These are phyloP conservation scores for Anguilla marmorata DNA, from an alignment of 2,797 vertebrate species.

Conservation along the genomic window DNA sequence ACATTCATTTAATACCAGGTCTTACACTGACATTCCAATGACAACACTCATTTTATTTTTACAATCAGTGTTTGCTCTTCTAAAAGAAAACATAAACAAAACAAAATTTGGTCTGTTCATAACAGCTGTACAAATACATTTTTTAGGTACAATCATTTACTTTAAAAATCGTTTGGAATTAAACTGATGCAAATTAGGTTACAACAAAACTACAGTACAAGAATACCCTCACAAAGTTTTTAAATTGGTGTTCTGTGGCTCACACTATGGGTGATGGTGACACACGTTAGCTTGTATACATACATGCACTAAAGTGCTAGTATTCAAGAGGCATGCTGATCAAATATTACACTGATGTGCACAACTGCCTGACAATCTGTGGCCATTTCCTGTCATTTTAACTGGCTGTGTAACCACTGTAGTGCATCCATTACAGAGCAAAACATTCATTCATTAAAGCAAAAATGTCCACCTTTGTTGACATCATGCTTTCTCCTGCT, in stretches of 20 bases:
- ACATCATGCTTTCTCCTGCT: slow-evolving; percentile 70
- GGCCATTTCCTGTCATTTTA: slow-evolving; percentile 41
- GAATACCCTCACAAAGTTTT: slow-evolving; percentile 67
- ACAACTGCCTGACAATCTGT: slow-evolving; percentile 70
- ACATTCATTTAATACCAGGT: slow-evolving; percentile 78
- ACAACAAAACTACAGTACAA: slow-evolving; percentile 78
- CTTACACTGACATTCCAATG: slow-evolving; percentile 73
- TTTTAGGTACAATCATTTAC: slow-evolving; percentile 78
- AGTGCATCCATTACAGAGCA: slow-evolving; percentile 52
- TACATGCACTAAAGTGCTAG: slow-evolving; percentile 94
- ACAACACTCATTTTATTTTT: slow-evolving; percentile 78
- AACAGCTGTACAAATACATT: slow-evolving; percentile 83
- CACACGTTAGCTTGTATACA: slow-evolving; percentile 76
- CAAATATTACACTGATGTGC: slow-evolving; percentile 74
- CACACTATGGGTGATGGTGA: slow-evolving; percentile 65
- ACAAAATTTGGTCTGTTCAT: slow-evolving; percentile 65
- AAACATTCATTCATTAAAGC: slow-evolving; percentile 63
- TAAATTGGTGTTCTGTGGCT: slow-evolving; percentile 68
- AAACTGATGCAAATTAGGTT: slow-evolving; percentile 77
- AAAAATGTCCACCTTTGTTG: slow-evolving; percentile 62
- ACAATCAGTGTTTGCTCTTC: slow-evolving; percentile 72
- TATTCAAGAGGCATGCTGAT: slow-evolving; percentile 84
- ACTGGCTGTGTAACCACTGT: slow-evolving; percentile 39
- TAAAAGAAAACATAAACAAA: slow-evolving; percentile 65
- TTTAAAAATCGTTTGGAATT: slow-evolving; percentile 77